Conservation (phyloP, 1,140 invertebrate species). For the Anastrepha ludens region DNA sequence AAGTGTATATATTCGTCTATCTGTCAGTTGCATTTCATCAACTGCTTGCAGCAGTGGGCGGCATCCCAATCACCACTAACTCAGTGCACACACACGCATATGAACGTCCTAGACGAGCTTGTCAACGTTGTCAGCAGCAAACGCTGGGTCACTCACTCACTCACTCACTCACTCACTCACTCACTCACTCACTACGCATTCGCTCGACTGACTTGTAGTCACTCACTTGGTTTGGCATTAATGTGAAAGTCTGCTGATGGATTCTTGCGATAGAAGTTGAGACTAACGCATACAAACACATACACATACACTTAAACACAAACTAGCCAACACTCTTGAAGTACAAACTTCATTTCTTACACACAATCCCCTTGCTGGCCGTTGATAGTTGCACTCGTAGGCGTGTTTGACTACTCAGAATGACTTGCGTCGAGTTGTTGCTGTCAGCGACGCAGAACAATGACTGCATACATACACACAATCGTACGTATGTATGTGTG, state of each 20-base stretch:
- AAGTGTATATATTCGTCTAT: background rate
- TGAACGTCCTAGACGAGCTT: background rate
- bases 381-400: background rate
- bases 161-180: background rate
- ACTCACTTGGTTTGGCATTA: constrained; percentile 32
- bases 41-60: background rate
- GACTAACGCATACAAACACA: background rate
- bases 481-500: background rate
- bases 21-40: constrained; percentile 28
- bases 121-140: constrained; percentile 30
- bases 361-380: background rate
- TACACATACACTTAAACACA: background rate
- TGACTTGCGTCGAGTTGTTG: constrained; percentile 17
- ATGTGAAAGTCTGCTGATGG: constrained; percentile 32
- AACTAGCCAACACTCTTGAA: background rate
- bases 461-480: background rate
- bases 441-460: background rate
- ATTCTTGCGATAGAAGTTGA: constrained; percentile 5
- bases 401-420: background rate
- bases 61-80: background rate
- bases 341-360: background rate
- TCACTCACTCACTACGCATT: background rate
- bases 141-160: background rate
- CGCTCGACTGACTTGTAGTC: background rate
- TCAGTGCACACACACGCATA: background rate